phyloP scores from a whole-genome alignment of 2,888 invertebrate genomes.

The Rhamnusium bicolor region DNA sequence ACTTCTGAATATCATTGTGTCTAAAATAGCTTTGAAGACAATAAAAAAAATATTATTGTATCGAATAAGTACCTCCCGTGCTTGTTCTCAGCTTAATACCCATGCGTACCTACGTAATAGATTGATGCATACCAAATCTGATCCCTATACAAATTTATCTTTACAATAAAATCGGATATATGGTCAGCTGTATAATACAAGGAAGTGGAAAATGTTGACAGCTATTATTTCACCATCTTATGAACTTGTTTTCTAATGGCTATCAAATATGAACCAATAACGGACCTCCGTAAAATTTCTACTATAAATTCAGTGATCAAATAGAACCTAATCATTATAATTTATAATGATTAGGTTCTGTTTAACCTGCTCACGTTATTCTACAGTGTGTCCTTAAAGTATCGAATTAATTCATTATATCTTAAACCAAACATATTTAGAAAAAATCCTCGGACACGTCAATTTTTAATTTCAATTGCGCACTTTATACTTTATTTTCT shows the following conservation, averaged over 20 bases:
- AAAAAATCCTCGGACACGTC: too few species aligned
- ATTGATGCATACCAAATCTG: too few species aligned
- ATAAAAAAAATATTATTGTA: background rate
- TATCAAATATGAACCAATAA: background rate
- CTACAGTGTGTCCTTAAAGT: too few species aligned
- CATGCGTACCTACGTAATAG: too few species aligned
- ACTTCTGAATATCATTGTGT: background rate
- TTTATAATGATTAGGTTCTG: background rate
- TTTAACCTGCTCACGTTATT: too few species aligned
- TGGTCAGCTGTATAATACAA: background rate
- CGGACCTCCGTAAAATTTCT: background rate
- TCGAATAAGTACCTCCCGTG: too few species aligned
- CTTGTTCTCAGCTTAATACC: too few species aligned
- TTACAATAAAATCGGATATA: background rate
- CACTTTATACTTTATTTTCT: too few species aligned
- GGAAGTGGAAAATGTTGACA: background rate
- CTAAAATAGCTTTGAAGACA: background rate
- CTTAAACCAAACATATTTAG: too few species aligned
- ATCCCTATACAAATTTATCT: background rate
- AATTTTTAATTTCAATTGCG: too few species aligned
- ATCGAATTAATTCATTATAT: too few species aligned
- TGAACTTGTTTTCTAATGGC: background rate
- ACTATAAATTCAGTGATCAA: background rate
- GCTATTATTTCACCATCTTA: background rate
- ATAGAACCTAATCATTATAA: background rate